phyloP scores from a whole-genome alignment of 2,113 vertebrate species.

The Callipepla squamata region DNA sequence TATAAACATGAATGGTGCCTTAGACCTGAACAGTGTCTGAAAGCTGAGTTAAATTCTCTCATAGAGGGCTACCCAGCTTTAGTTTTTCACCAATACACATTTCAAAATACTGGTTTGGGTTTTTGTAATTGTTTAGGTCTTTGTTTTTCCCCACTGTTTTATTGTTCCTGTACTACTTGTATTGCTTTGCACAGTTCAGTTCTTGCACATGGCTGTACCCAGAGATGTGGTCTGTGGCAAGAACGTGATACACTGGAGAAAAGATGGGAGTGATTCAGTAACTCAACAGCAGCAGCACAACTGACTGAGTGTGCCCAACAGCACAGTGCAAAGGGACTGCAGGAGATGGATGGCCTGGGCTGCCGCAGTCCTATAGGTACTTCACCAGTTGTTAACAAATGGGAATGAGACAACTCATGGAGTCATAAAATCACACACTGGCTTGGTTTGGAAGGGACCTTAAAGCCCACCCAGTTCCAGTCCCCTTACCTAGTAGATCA shows the following conservation, averaged over 20 bases:
- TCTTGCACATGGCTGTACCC: background rate
- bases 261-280: background rate
- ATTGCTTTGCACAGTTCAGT: background rate
- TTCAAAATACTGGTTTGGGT: background rate
- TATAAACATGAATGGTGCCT: background rate
- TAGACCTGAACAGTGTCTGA: background rate
- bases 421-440: background rate
- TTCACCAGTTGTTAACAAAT: background rate
- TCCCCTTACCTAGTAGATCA: background rate
- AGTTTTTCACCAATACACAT: background rate
- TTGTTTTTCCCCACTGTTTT: background rate
- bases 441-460: background rate
- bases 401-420: background rate
- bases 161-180: background rate
- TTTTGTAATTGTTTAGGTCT: background rate
- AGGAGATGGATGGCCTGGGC: background rate
- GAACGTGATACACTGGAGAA: background rate
- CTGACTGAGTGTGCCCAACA: accelerated
- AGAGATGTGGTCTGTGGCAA: background rate
- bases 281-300: background rate
- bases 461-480: background rate
- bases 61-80: background rate
- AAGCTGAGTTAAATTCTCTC: background rate
- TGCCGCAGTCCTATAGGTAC: background rate
- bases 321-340: background rate